Evolutionary conservation across 2,797 vertebrate species (phyloP).

Genomic region (Serranus cabrilla): DNA sequence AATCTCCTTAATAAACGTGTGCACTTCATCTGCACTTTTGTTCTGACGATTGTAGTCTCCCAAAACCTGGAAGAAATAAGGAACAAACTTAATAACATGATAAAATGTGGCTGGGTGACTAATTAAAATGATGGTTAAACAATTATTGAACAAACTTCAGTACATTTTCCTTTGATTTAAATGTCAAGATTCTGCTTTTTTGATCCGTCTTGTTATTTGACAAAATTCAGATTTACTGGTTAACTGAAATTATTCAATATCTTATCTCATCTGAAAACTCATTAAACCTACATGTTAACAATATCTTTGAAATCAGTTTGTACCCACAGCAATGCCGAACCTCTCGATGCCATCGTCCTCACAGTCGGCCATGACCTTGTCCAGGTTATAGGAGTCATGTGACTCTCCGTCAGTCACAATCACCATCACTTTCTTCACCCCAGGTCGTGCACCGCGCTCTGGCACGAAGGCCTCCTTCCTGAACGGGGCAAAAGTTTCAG

Average conservation of each 20-base stretch:
- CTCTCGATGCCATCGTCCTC: conserved; percentile 91
- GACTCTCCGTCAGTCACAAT: conserved; percentile 98
- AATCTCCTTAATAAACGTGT: conserved; percentile 94
- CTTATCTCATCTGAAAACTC: neutral
- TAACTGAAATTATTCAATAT: neutral
- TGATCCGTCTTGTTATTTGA: neutral
- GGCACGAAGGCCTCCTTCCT: conserved; percentile 94
- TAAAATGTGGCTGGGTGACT: too few relatives aligned
- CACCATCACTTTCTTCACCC: conserved; percentile 97
- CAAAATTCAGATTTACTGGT: neutral
- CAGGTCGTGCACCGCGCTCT: conserved; percentile 90
- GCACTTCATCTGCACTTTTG: conserved; percentile 85
- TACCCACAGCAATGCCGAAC: conserved; percentile 96
- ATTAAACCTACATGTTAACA: neutral
- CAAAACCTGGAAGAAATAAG: conserved; percentile 88
- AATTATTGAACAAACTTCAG: neutral
- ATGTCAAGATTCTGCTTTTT: neutral
- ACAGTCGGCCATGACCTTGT: conserved; percentile 86
- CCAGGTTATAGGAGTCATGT: conserved; percentile 89
- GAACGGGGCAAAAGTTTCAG: conserved; percentile 23
- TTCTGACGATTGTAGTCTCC: conserved; percentile 95
- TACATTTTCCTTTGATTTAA: neutral
- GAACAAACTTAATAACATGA: too few relatives aligned
- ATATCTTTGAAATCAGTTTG: neutral
- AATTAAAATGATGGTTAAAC: too few relatives aligned